A percentile compares a stretch with the other conserved stretches of the same genome.
Conservation (phyloP, 1,140 invertebrate species). For the honey bee (Apis mellifera) region Amel_HAv3.1 CM009933.2:332001-332500, state of each 20-base stretch:
- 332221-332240: no score
- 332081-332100: no score
- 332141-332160: no score
- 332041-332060: background rate
- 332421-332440: background rate
- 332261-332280: no score
- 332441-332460: background rate
- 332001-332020: background rate
- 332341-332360: background rate
- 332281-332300: no score
- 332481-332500: background rate
- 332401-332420: background rate
- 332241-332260: no score
- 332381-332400: background rate
- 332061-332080: no score
- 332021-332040: background rate
- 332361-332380: background rate
- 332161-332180: no score
- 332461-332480: background rate
- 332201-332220: no score
- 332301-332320: background rate
- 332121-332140: no score
- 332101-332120: no score
- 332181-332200: no score
- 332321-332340: background rate